These are phyloP conservation scores for Margarornis squamiger DNA, from an alignment of 2,797 vertebrate genomes.

Conservation along the genomic window DNA sequence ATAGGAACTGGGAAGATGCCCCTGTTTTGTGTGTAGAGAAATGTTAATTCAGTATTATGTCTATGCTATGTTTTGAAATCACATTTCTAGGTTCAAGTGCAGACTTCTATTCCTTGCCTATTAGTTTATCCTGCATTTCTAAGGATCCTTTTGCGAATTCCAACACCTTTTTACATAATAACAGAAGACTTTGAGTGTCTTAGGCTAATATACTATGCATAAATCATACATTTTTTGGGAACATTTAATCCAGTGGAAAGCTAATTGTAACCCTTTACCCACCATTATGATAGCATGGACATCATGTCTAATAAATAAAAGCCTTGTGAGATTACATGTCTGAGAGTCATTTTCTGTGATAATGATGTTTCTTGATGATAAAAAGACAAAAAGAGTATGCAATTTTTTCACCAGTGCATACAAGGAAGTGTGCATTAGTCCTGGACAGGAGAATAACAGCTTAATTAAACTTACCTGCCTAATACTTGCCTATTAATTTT, in stretches of 20 bases:
- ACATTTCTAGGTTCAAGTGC: background rate
- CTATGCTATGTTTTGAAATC: background rate
- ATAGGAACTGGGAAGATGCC: background rate
- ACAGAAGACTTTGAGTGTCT: background rate
- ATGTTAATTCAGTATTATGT: background rate
- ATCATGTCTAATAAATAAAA: background rate
- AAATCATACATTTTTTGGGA: background rate
- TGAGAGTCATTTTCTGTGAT: background rate
- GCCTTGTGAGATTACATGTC: background rate
- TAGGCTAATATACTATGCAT: background rate
- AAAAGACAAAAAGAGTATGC: background rate
- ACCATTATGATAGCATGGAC: background rate
- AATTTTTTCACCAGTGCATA: background rate
- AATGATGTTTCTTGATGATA: background rate
- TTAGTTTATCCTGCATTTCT: background rate
- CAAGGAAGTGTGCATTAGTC: background rate
- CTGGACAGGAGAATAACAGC: background rate
- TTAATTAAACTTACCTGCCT: background rate
- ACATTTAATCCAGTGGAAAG: background rate
- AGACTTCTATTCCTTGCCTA: background rate
- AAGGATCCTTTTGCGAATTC: background rate
- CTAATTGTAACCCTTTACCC: background rate
- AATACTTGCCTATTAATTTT: background rate
- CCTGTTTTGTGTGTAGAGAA: background rate
- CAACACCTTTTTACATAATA: background rate